Conservation (phyloP, 1,140 invertebrate species). For the Zaprionus capensis region DNA sequence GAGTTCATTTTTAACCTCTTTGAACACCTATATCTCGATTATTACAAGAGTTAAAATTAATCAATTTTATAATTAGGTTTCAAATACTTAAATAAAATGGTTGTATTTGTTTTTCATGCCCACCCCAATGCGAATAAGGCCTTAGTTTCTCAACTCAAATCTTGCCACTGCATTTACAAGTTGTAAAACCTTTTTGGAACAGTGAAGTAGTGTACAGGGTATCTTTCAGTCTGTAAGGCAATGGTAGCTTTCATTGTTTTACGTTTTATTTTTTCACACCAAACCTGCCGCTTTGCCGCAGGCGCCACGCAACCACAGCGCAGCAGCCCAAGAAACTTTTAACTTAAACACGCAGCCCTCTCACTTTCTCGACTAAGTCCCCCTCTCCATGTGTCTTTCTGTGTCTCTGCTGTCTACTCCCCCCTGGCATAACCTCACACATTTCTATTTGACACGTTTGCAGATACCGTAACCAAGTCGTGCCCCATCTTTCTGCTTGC, state of each 20-base stretch:
- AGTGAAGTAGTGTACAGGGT: background rate
- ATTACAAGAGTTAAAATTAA: too few relatives aligned
- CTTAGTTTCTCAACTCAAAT: too few relatives aligned
- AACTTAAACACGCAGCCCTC: background rate
- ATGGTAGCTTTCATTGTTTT: slow-evolving; percentile 24
- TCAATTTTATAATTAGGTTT: background rate
- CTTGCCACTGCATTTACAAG: too few relatives aligned
- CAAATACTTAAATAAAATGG: background rate
- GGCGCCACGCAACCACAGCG: background rate
- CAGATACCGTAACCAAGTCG: slow-evolving; percentile 89
- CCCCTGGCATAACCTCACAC: background rate
- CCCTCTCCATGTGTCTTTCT: background rate
- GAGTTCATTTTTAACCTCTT: background rate
- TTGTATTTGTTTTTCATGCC: background rate
- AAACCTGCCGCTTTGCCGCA: background rate
- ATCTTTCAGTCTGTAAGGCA: background rate
- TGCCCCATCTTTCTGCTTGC: slow-evolving; percentile 87
- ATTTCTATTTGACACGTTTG: slow-evolving; percentile 35
- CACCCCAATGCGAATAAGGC: too few relatives aligned
- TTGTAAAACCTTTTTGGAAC: too few relatives aligned
- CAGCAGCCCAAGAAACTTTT: background rate
- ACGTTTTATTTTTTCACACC: background rate
- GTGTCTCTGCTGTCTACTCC: too few relatives aligned
- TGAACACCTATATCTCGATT: background rate
- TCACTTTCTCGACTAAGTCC: background rate